These are phyloP conservation scores for Plagodis dolabraria DNA, from an alignment of 2,888 invertebrate species.

Conservation along the genomic window DNA sequence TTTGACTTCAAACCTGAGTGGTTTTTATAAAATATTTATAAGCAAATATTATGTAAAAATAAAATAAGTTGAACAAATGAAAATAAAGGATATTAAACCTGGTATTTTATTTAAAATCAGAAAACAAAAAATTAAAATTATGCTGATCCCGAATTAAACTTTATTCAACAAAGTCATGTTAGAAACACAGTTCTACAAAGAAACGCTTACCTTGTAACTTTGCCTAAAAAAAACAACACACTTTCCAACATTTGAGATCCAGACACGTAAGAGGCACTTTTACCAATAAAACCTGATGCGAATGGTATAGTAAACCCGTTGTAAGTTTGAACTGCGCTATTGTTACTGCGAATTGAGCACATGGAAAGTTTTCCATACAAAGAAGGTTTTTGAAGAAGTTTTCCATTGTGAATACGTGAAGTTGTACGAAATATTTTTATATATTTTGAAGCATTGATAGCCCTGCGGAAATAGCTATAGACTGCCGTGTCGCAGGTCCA, in stretches of 20 bases:
- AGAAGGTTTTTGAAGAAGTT: conserved; percentile 33
- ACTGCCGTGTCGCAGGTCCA: too few relatives aligned
- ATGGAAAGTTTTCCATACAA: conserved; percentile 31
- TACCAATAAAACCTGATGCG: conserved; percentile 40
- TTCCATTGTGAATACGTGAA: conserved; percentile 22
- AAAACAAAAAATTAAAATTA: too few relatives aligned
- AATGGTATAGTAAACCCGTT: conserved; percentile 31
- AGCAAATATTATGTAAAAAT: too few relatives aligned
- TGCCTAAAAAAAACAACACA: neutral
- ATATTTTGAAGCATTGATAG: neutral
- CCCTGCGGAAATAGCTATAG: too few relatives aligned
- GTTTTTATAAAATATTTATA: too few relatives aligned
- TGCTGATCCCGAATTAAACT: too few relatives aligned
- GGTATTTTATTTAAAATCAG: too few relatives aligned
- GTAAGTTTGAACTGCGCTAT: conserved; percentile 36
- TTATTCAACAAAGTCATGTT: too few relatives aligned
- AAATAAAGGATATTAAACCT: too few relatives aligned
- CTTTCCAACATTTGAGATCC: conserved; percentile 17
- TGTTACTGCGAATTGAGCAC: conserved; percentile 33
- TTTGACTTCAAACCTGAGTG: too few relatives aligned
- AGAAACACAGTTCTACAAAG: too few relatives aligned
- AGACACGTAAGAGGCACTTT: conserved; percentile 37
- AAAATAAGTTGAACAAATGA: too few relatives aligned
- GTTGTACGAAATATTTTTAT: conserved; percentile 14
- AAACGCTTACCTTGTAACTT: neutral